Evolutionary conservation across 2,113 vertebrate genomes (phyloP), one percentile per base, ranked within the genome.

Genomic region (Oryzias melastigma): DNA sequence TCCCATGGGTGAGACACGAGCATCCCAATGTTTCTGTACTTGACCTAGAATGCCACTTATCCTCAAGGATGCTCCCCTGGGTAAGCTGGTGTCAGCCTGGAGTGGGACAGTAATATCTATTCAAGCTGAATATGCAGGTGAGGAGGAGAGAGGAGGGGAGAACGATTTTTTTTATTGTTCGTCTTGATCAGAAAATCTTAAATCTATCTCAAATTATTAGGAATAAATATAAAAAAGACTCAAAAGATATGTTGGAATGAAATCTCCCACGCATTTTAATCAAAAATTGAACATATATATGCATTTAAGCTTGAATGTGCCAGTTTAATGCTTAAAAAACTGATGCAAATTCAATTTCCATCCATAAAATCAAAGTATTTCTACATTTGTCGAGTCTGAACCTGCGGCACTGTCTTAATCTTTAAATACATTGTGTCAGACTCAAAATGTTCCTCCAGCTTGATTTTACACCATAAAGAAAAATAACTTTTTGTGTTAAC

Each of bases 371-470:
- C 54, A 62, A 72, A 61, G 65, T 46, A 17, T 57, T 41, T 71
- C 52, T 64, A 47, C 27, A 69, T 73, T 68, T 78, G 65, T 66
- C 72, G 35, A 62, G 41, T 53, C 40, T 45, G 56, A 80, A 78
- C 73, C 70, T 49, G 52, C n/a, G 55, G 60, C 75, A 40, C 15
- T 5, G 43, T 40, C 60, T 24, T 67, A 56, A 44, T 62, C 47
- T 70, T 83, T 77, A 62, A 65, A 64, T 50, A 58, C 48, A 58
- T 18, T 46, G 49, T 71, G 57, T 74, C 68, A 66, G 54, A 71
- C 24, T 51, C n/a, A n/a, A n/a, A n/a, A n/a, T 49, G 80, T 69
- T 82, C 77, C 69, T 62, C 77, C 69, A 79, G 77, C 69, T 68
- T 57, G 18, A 86, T 86, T 82, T 86, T 71, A 80, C 29, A 44